These are phyloP conservation scores for Anticlea derivata DNA, from an alignment of 2,888 invertebrate genomes.

Conservation along the genomic window DNA sequence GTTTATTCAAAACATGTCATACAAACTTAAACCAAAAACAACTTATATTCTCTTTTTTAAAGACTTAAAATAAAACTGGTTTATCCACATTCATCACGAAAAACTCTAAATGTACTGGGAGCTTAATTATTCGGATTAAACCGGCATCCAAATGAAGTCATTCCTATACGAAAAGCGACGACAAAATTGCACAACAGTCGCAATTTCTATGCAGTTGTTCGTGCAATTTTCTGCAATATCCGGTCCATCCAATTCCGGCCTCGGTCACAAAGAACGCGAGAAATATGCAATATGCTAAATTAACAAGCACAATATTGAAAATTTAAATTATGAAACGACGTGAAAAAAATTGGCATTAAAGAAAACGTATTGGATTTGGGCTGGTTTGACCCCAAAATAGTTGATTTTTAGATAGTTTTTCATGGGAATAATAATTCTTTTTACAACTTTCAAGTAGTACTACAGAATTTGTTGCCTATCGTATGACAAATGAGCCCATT, in stretches of 20 bases:
- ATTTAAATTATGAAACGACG: too few relatives aligned
- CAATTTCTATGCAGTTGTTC: constrained; percentile 19
- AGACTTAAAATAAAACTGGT: background rate
- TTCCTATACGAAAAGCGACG: constrained; percentile 15
- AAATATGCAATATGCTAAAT: background rate
- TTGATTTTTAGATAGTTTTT: too few relatives aligned
- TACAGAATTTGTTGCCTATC: too few relatives aligned
- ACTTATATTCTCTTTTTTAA: background rate
- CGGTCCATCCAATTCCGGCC: constrained; percentile 3
- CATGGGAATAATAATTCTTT: too few relatives aligned
- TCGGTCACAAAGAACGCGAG: background rate
- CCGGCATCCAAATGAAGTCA: constrained; percentile 14
- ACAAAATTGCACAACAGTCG: constrained; percentile 9
- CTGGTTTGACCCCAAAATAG: too few relatives aligned
- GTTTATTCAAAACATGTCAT: too few relatives aligned
- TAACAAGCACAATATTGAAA: too few relatives aligned
- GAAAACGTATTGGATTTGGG: too few relatives aligned
- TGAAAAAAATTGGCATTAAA: too few relatives aligned
- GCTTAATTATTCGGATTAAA: constrained; percentile 7
- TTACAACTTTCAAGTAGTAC: too few relatives aligned
- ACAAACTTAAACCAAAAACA: background rate
- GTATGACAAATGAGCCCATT: too few relatives aligned
- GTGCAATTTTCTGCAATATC: constrained; percentile 19
- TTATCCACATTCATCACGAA: constrained; percentile 1
- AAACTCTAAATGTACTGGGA: constrained; percentile 5